Base-by-base conservation (phyloP, 2,797 vertebrate genomes). In the Clarias laeviceps region DNA sequence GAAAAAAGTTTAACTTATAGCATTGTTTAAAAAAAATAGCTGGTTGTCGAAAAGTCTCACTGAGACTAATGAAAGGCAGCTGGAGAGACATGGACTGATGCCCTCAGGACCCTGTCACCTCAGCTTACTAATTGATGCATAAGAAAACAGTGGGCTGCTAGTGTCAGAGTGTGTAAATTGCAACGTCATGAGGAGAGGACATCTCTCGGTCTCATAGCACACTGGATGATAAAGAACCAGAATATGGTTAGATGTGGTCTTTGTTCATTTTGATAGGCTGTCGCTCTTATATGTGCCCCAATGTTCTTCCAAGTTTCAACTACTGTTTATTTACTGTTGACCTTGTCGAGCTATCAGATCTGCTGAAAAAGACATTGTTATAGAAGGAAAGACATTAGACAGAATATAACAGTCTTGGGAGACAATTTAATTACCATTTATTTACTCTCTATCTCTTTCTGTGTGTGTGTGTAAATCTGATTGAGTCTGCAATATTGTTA, bases 51-150 rank as follows among this genome's bases (percentile, higher is more conserved):
- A 84, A 65, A 86, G 84, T 45, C 62, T 80, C 61, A 50, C 70
- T 82, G 78, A 87, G 82, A 78, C 57, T 88, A 80, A 88, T 85
- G 79, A 84, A 86, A 27, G 27, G 81, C 85, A 29, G 34, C 74
- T 80, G 72, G 66, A 85, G 82, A 78, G 40, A 85, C 66, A 87
- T 83, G 79, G 86, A 86, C 73, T 84, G 89, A 87, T 86, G 84
- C 89, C 89, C 84, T 85, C 86, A 84, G 84, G 87, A 87, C 80
- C 84, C 57, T 88, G 87, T 86, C 84, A 87, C 83, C 85, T 85
- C 83, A 57, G 76, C n/a, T 50, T 77, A 37, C 83, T 87, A 85
- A 84, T 77, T 87, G 86, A 73, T 68, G 62, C 82, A 69, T 29
- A 81, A 79, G 82, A 86, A 72, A 88, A 88, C 78, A 9, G 61